Evolutionary conservation across 2,113 vertebrate genomes (phyloP).

Genomic region (Myanophis thanlyinensis): DNA sequence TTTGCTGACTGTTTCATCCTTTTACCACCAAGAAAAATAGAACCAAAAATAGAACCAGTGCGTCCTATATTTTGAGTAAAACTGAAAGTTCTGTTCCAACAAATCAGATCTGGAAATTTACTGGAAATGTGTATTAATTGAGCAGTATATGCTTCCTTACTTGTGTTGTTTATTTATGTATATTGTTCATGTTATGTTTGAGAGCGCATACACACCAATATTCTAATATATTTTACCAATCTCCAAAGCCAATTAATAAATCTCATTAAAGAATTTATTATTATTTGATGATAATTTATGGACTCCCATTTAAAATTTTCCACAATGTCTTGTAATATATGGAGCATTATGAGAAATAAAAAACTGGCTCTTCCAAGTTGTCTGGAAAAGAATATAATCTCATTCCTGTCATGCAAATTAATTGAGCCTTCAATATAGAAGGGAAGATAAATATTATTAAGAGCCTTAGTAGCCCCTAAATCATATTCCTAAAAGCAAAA

Average conservation of each 20-base stretch:
- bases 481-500: neutral
- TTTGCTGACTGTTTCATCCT: neutral
- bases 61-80: neutral
- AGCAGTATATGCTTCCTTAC: neutral
- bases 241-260: neutral
- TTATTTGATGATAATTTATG: neutral
- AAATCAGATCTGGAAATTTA: neutral
- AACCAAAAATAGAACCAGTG: neutral
- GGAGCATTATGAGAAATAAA: neutral
- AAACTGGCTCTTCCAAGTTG: neutral
- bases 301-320: neutral
- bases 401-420: neutral
- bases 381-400: neutral
- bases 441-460: neutral
- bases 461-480: neutral
- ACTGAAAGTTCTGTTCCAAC: neutral
- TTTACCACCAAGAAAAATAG: neutral
- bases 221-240: neutral
- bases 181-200: neutral
- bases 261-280: neutral
- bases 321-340: neutral
- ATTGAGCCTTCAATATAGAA: neutral
- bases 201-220: neutral
- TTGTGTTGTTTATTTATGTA: neutral
- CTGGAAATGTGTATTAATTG: neutral